A percentile compares a stretch with the other conserved stretches of the same genome.
Conservation (phyloP, 2,888 invertebrate species). For the Sesia apiformis region DNA sequence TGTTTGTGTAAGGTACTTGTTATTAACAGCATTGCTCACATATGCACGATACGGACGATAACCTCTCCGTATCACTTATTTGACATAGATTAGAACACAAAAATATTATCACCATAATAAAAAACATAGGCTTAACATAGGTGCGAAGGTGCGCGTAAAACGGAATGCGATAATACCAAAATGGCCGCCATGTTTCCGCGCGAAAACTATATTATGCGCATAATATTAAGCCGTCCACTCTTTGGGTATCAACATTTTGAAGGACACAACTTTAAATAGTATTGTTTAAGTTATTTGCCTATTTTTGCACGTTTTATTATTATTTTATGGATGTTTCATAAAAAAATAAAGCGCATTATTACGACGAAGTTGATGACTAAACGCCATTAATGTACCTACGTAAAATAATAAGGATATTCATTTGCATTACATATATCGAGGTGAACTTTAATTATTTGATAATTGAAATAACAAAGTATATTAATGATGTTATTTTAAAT, state of each 20-base stretch:
- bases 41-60: background rate
- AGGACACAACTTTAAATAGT: background rate
- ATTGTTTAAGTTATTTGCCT: background rate
- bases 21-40: too few relatives aligned
- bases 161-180: background rate
- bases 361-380: too few relatives aligned
- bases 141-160: background rate
- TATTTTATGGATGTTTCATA: too few relatives aligned
- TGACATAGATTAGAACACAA: background rate
- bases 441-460: too few relatives aligned
- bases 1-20: too few relatives aligned
- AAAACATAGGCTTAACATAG: background rate
- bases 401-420: too few relatives aligned
- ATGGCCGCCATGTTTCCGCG: slow-evolving; percentile 4
- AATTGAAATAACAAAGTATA: too few relatives aligned
- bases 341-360: too few relatives aligned
- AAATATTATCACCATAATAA: background rate
- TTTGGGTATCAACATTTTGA: background rate
- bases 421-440: too few relatives aligned
- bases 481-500: too few relatives aligned
- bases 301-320: background rate
- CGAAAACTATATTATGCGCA: slow-evolving; percentile 3
- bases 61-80: background rate
- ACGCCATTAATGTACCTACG: too few relatives aligned
- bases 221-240: background rate